These are phyloP conservation scores for Saiga tatarica DNA, from an alignment of 2,113 vertebrate genomes.

Conservation along the genomic window DNA sequence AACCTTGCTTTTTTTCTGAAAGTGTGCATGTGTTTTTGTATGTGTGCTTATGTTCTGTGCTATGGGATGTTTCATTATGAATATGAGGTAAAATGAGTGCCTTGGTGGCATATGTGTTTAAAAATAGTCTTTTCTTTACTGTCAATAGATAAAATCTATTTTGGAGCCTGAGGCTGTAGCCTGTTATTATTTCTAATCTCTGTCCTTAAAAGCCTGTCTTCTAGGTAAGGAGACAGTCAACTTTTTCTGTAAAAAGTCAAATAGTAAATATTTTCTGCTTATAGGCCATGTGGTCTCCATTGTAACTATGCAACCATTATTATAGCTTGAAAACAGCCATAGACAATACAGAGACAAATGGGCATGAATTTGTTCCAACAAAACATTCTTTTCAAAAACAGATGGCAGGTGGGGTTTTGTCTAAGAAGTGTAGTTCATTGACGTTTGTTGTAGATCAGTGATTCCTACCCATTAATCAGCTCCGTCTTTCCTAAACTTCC, in stretches of 20 bases:
- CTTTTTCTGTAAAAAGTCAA: background rate
- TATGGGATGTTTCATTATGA: background rate
- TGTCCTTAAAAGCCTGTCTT: background rate
- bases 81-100: background rate
- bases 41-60: background rate
- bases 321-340: background rate
- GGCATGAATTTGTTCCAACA: background rate
- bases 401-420: background rate
- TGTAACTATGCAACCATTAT: background rate
- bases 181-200: background rate
- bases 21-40: background rate
- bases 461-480: background rate
- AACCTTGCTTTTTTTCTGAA: background rate
- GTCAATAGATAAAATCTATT: background rate
- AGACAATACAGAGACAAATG: background rate
- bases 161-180: background rate
- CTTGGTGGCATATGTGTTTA: background rate
- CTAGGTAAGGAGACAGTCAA: background rate
- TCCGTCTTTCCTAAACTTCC: background rate
- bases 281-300: background rate
- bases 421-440: background rate
- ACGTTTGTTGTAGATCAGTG: background rate
- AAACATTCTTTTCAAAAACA: constrained; percentile 5
- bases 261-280: background rate
- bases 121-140: background rate